Evolutionary conservation across 2,888 invertebrate genomes (phyloP).

Genomic region (Apodemia mormo): DNA sequence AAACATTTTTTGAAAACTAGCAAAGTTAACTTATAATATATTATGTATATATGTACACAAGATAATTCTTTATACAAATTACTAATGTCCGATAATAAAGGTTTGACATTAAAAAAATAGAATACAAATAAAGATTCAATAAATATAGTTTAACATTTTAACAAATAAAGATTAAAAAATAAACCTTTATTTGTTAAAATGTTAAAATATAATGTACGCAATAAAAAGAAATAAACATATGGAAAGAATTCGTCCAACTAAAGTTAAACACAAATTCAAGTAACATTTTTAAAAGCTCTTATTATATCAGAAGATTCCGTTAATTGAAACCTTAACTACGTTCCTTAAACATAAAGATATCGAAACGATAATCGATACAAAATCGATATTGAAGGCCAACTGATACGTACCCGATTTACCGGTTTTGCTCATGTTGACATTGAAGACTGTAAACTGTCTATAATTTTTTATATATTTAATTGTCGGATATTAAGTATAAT

Average conservation of each 20-base stretch:
- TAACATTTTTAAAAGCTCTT: background rate
- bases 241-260: background rate
- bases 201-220: background rate
- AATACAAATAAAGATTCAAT: too few species aligned
- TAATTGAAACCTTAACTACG: background rate
- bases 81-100: too few species aligned
- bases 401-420: conserved; percentile 14
- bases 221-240: background rate
- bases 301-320: background rate
- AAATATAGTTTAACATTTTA: too few species aligned
- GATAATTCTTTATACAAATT: too few species aligned
- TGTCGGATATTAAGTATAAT: background rate
- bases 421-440: conserved; percentile 4
- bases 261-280: background rate
- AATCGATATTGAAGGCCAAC: conserved; percentile 16
- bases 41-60: too few species aligned
- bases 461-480: background rate
- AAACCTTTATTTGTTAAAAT: background rate
- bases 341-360: conserved; percentile 8
- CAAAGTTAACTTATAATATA: too few species aligned
- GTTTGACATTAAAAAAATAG: too few species aligned
- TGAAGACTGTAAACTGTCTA: background rate
- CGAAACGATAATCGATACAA: conserved; percentile 10
- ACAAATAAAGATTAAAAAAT: too few species aligned
- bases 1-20: too few species aligned